Base-by-base conservation (phyloP, 2,113 vertebrate genomes). In the Entomyzon cyanotis region DNA sequence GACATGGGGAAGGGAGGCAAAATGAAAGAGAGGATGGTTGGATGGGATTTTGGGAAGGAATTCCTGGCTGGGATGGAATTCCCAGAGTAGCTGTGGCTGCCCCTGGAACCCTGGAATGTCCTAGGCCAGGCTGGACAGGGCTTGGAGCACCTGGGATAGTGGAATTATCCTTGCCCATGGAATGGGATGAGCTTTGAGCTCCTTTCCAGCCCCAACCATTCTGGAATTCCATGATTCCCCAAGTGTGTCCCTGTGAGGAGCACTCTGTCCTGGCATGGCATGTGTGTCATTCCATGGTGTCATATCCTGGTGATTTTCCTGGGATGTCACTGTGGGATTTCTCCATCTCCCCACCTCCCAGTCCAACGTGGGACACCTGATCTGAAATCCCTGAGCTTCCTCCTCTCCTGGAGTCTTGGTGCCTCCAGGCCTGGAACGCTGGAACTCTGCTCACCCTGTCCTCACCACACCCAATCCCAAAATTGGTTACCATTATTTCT, bases 221-320 rank as follows among this genome's bases (percentile, higher is more conserved):
- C 19, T 55, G 28, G 7, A 33, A 24, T 30, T 60, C 77, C 52
- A 24, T 5, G 21, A 5, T 23, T 56, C 11, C 13, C 23, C 5
- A 3, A 28, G 59, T 0, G 12, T 25, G 30, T 59, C 44, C 15
- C 18, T 15, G 5, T 7, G 28, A 90, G 25, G 31, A 84, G 16
- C 31, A 5, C 15, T 25, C 15, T 60, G 8, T 44, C 33, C 39
- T 69, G 87, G 19, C 41, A 2, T 0, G 9, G 9, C n/a, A 2
- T 0, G 0, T 5, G 25, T 1, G 0, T 12, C 6, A n/a, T 9
- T 28, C n/a, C n/a, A 3, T 3, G 0, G 0, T 15, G 11, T 4
- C 0, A 7, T 4, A 1, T 21, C 37, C 64, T 8, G 37, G 22
- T 0, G 0, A 2, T 30, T 52, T 16, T 15, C 31, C 19, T 50